Conservation (phyloP, 2,797 vertebrate species). For the Diplodus puntazzo region DNA sequence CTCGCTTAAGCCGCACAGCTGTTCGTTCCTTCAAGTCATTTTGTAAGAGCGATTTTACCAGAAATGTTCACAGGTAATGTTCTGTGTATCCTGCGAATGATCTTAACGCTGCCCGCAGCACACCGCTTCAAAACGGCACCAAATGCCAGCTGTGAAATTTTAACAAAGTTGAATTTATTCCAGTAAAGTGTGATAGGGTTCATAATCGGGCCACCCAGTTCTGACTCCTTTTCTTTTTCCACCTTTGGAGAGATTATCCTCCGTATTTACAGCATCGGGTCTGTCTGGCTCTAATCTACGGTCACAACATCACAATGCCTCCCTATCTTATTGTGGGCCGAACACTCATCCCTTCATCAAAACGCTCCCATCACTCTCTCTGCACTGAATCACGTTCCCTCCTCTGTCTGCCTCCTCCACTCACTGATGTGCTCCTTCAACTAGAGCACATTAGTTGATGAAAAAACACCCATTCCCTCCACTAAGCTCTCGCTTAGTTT, state of each 20-base stretch:
- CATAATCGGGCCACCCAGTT: not conserved
- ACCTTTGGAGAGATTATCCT: conserved; percentile 13
- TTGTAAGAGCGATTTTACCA: not conserved
- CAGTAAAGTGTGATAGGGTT: not conserved
- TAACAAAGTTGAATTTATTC: not conserved
- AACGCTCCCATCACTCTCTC: conserved; percentile 51
- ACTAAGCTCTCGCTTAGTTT: conserved; percentile 16
- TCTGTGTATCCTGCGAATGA: conserved; percentile 3
- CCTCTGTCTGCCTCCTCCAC: conserved; percentile 72
- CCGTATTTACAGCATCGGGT: conserved; percentile 8
- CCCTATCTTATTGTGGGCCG: conserved; percentile 48
- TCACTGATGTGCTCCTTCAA: conserved; percentile 40
- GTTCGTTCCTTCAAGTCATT: conserved; percentile 6
- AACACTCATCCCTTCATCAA: conserved; percentile 54
- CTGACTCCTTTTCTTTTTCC: not conserved
- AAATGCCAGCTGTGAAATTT: not conserved
- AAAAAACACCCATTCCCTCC: conserved; percentile 40
- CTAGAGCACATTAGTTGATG: conserved; percentile 46
- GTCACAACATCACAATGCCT: conserved; percentile 39
- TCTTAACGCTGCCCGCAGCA: not conserved
- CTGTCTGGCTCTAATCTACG: conserved; percentile 24
- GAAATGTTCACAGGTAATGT: conserved; percentile 27
- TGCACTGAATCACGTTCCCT: conserved; percentile 62
- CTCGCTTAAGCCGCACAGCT: not conserved
- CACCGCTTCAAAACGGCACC: not conserved